Base-by-base conservation (phyloP, 2,888 invertebrate genomes). In the Tetragonula carbonaria region DNA sequence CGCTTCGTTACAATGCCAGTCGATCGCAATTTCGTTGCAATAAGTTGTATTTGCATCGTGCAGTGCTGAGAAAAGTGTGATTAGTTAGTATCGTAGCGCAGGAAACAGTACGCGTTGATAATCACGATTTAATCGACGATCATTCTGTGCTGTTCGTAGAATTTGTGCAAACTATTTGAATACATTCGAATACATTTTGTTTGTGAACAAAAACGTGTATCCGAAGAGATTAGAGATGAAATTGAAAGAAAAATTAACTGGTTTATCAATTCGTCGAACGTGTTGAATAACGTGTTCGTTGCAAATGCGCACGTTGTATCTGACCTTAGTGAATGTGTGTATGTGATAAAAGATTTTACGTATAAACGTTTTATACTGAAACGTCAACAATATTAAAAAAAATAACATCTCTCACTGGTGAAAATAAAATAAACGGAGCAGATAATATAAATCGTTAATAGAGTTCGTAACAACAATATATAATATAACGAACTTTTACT, bases 231-330 rank as follows among this genome's bases (percentile, higher is more conserved):
- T n/a, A 75, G 14, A 33, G 63, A 21, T 50, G 66, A 45, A 67
- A 28, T 55, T 5, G 3, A 67, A 70, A 28, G 2, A 28, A 66
- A 23, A 74, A 67, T 68, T 16, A 4, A 16, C 57, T 59, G 14
- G 13, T 59, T 23, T 67, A 63, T 65, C 70, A 21, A 33, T 80
- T 78, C 63, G 18, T 55, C 63, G 81, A 78, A 55, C 18, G 4
- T 2, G 16, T 68, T 55, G 13, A 63, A 16, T 53, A 4, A 55
- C 14, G 16, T 51, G n/a, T 1, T n/a, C 2, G n/a, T 50, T 38
- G 16, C 28, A 55, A 23, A 45, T 45, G 45, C 45, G 8, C 16
- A 51, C 18, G 70, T 11, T 38, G 21, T 55, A 5, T 23, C 33
- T 76, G 80, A 62, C 38, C 65, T 21, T 5, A 57, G 45, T 23